Percentiles rank a stretch among this genome's conserved stretches.
phyloP scores from a whole-genome alignment of 2,888 invertebrate genomes.

The Mythimna albipuncta region DNA sequence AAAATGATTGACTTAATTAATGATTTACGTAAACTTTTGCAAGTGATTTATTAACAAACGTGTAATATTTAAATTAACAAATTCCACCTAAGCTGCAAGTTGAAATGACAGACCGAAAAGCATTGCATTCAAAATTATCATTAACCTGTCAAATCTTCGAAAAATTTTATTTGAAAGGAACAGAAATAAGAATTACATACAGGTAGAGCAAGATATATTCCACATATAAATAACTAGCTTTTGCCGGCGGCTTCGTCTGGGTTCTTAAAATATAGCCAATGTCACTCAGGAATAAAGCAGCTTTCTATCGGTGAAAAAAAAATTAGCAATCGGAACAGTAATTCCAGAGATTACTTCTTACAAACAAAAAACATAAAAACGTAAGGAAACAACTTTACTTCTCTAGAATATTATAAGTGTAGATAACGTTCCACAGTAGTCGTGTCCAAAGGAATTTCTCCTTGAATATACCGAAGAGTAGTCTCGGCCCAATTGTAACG shows the following conservation, averaged over 20 bases:
- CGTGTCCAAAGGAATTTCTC: neutral
- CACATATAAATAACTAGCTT: neutral
- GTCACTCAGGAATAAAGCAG: no score
- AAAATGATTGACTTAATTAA: conserved; percentile 24
- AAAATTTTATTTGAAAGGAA: conserved; percentile 26
- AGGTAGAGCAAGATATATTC: conserved; percentile 13
- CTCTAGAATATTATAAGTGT: no score
- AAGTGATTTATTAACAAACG: conserved; percentile 32
- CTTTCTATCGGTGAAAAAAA: no score
- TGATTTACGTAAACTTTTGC: conserved; percentile 37
- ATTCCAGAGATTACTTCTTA: no score
- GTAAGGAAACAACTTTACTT: no score
- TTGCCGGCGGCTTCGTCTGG: no score
- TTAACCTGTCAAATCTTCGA: conserved; percentile 43
- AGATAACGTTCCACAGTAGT: neutral
- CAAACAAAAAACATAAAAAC: no score
- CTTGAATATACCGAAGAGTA: no score
- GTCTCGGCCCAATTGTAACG: no score
- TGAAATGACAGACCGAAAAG: conserved; percentile 46
- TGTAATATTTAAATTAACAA: conserved; percentile 19
- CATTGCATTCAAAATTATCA: conserved; percentile 45
- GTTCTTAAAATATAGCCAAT: no score
- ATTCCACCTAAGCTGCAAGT: conserved; percentile 14
- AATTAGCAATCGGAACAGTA: no score
- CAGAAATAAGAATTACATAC: neutral